These are phyloP conservation scores for Phaonia tiefii DNA, from an alignment of 2,888 invertebrate species.

Conservation along the genomic window DNA sequence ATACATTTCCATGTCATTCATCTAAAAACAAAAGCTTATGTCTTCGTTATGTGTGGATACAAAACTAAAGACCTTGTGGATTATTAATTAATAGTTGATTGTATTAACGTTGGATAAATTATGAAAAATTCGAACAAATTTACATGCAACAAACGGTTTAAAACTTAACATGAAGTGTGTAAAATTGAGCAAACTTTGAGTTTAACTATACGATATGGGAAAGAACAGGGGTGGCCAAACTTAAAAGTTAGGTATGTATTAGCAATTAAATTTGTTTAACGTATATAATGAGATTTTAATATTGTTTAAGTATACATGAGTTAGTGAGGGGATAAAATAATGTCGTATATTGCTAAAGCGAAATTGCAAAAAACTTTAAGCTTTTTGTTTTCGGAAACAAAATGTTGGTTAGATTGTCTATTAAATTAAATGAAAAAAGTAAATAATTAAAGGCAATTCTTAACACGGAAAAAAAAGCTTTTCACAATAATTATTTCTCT, in stretches of 20 bases:
- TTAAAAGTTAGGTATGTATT: background rate
- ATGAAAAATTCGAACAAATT: conserved; percentile 29
- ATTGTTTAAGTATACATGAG: background rate
- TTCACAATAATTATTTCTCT: too few relatives aligned
- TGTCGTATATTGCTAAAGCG: background rate
- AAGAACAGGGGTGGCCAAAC: conserved; percentile 7
- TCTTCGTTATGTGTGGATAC: conserved; percentile 15
- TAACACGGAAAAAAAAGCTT: background rate
- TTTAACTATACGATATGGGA: background rate
- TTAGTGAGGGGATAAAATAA: too few relatives aligned
- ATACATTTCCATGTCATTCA: conserved; percentile 44
- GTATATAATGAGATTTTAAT: conserved; percentile 53
- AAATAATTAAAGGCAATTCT: background rate
- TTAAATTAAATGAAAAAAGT: background rate
- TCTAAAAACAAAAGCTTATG: conserved; percentile 49
- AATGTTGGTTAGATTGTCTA: too few relatives aligned
- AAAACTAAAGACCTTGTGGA: background rate
- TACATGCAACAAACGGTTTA: conserved; percentile 10
- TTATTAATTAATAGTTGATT: background rate
- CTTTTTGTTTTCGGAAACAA: too few relatives aligned
- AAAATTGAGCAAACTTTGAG: background rate
- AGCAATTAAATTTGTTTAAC: conserved; percentile 16
- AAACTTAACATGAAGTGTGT: conserved; percentile 12
- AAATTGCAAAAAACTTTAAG: background rate
- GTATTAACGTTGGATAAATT: conserved; percentile 21